Conservation (phyloP, 2,797 vertebrate species). For the Pagetopsis macropterus region DNA sequence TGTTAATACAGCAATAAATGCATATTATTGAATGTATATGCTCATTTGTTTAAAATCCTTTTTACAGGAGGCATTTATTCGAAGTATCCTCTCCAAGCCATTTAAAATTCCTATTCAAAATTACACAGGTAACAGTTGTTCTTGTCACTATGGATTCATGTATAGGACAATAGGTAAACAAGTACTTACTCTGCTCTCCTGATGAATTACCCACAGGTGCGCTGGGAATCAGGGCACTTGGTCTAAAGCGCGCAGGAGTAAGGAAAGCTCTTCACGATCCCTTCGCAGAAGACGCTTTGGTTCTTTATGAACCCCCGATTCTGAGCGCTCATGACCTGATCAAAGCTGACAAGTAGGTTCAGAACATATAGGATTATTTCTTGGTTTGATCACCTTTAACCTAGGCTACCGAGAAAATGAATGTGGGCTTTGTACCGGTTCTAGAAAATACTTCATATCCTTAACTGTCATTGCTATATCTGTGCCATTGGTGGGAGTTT, state of each 20-base stretch:
- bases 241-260: constrained; percentile 90
- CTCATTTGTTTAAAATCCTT: constrained; percentile 37
- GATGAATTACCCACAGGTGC: constrained; percentile 79
- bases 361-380: background rate
- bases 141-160: fast-evolving
- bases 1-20: background rate
- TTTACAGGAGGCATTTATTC: constrained; percentile 94
- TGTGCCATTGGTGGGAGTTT: background rate
- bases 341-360: constrained; percentile 94
- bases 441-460: background rate
- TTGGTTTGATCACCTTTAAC: background rate
- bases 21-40: background rate
- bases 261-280: constrained; percentile 94
- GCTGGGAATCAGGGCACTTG: constrained; percentile 88
- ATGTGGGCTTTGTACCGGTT: background rate
- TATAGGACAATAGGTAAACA: background rate
- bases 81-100: constrained; percentile 95
- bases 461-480: background rate
- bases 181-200: background rate
- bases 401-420: no score
- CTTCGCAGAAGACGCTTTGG: constrained; percentile 91
- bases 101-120: constrained; percentile 97
- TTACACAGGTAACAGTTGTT: constrained; percentile 88
- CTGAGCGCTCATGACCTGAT: constrained; percentile 91
- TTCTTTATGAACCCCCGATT: constrained; percentile 90